Conservation (phyloP, 2,797 vertebrate species). For the Pteropus rufus region DNA sequence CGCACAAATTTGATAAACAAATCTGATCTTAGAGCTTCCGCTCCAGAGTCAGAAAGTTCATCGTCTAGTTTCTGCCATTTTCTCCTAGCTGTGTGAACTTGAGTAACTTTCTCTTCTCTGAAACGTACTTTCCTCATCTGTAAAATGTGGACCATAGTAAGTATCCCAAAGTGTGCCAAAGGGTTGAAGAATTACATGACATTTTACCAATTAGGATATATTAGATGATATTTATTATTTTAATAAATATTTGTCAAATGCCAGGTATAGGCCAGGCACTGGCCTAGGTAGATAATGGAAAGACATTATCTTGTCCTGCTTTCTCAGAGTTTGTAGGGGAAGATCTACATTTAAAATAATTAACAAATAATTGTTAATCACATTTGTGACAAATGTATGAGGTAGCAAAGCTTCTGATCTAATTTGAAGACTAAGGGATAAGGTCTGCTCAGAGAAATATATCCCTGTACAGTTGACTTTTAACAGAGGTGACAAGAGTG, state of each 20-base stretch:
- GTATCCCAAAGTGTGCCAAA: background rate
- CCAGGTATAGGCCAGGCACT: background rate
- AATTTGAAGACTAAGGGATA: background rate
- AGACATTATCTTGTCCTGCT: background rate
- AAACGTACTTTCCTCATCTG: background rate
- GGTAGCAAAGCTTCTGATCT: background rate
- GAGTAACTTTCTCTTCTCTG: background rate
- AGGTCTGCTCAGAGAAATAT: background rate
- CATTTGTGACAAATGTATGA: background rate
- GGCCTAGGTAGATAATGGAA: background rate
- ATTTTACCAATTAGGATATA: background rate
- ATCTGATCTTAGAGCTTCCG: background rate
- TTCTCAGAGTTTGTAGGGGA: background rate
- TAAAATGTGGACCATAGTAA: background rate
- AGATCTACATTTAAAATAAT: background rate
- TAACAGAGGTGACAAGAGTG: background rate
- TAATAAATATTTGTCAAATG: background rate
- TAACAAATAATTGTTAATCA: background rate
- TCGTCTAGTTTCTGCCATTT: background rate
- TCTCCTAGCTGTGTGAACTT: background rate
- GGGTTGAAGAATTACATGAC: background rate
- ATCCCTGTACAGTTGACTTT: background rate
- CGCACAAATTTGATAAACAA: background rate
- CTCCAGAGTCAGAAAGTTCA: background rate
- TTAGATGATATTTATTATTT: background rate